These are phyloP conservation scores for Paralinhomoeus sp. DNA, from an alignment of 2,888 invertebrate genomes.

Conservation along the genomic window DNA sequence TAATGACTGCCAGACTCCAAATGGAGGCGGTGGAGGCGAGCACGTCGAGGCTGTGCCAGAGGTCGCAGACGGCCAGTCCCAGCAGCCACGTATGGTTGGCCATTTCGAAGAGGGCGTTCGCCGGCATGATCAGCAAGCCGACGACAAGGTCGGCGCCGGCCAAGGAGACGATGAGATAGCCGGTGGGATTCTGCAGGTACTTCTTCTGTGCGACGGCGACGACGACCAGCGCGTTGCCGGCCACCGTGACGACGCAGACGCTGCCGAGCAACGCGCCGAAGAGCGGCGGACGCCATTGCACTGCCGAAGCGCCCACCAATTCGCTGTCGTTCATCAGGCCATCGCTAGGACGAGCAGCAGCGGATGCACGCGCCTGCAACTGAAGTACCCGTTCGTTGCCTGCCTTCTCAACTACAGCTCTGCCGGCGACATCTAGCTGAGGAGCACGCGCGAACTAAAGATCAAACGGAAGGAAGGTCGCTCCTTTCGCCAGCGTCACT, in stretches of 20 bases:
- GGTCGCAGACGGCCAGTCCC: slow-evolving; percentile 69
- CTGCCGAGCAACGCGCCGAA: slow-evolving; percentile 52
- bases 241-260: slow-evolving; percentile 73
- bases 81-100: slow-evolving; percentile 19
- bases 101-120: slow-evolving; percentile 30
- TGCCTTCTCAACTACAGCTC: no score
- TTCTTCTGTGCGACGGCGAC: slow-evolving; percentile 72
- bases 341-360: no score
- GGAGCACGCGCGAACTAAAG: no score
- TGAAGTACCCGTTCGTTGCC: no score
- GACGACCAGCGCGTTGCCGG: slow-evolving; percentile 81
- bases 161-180: slow-evolving; percentile 84
- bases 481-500: no score
- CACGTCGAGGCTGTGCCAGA: slow-evolving; percentile 89
- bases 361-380: no score
- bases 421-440: no score
- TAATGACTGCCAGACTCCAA: slow-evolving; percentile 72
- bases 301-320: no score
- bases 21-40: slow-evolving; percentile 92
- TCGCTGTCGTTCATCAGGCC: no score
- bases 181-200: slow-evolving; percentile 83
- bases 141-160: slow-evolving; percentile 90
- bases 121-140: slow-evolving; percentile 90
- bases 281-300: slow-evolving; percentile 3
- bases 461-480: no score